phyloP scores from a whole-genome alignment of 2,888 invertebrate genomes.

The Xestia rhomboidea region DNA sequence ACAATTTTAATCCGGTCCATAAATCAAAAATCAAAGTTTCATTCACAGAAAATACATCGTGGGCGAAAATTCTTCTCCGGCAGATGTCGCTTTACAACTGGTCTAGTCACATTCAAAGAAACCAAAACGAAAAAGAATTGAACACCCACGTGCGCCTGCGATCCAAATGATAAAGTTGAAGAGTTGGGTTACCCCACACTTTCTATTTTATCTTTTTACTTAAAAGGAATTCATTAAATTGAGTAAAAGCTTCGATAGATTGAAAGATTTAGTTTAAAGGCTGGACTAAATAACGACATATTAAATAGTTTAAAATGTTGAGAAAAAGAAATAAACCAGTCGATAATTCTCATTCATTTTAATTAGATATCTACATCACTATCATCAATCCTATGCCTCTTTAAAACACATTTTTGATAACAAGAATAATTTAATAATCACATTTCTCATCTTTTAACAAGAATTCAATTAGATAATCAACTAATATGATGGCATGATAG shows the following conservation, averaged over 20 bases:
- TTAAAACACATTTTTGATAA: neutral
- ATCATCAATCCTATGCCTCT: neutral
- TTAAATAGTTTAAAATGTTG: neutral
- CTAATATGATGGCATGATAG: constrained; percentile 6
- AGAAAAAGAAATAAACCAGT: neutral
- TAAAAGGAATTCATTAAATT: constrained; percentile 33
- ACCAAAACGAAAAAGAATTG: constrained; percentile 59
- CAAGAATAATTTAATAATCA: neutral
- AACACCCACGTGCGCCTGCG: constrained; percentile 62
- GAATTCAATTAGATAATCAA: constrained; percentile 12
- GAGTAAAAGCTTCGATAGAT: constrained; percentile 5
- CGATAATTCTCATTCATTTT: neutral
- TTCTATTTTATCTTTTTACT: constrained; percentile 43
- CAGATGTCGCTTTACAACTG: constrained; percentile 62
- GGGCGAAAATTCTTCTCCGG: constrained; percentile 40
- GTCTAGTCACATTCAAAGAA: constrained; percentile 56
- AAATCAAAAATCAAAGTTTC: constrained; percentile 25
- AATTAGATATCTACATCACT: neutral
- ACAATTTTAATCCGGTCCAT: neutral
- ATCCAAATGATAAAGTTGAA: constrained; percentile 60
- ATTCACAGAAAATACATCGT: constrained; percentile 29
- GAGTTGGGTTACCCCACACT: constrained; percentile 45
- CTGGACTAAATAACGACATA: neutral
- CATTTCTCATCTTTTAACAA: constrained; percentile 16
- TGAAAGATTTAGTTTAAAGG: neutral